phyloP scores from a whole-genome alignment of 2,888 invertebrate species.

The Cataglyphis rosenhaueri region DNA sequence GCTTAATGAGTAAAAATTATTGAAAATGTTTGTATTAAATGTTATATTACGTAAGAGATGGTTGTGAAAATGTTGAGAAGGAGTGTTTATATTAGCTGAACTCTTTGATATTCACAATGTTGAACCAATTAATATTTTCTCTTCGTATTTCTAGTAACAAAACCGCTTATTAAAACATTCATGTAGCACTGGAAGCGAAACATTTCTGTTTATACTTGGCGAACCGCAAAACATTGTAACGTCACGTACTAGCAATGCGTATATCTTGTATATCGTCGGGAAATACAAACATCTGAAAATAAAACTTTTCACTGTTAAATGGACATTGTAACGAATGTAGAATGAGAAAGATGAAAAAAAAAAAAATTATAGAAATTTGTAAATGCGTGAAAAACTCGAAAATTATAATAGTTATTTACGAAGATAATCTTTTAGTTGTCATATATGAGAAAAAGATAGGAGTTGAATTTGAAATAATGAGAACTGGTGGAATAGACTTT shows the following conservation, averaged over 20 bases:
- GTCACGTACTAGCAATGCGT: neutral
- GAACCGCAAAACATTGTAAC: neutral
- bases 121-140: constrained; percentile 15
- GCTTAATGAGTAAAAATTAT: neutral
- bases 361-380: neutral
- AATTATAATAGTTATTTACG: neutral
- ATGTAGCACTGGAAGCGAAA: neutral
- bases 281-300: constrained; percentile 18
- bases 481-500: neutral
- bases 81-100: neutral
- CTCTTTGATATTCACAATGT: neutral
- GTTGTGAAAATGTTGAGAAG: neutral
- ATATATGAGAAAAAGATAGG: neutral
- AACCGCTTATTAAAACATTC: constrained; percentile 32
- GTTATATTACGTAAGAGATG: neutral
- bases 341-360: neutral
- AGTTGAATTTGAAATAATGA: neutral
- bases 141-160: neutral
- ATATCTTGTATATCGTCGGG: constrained; percentile 11
- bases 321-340: neutral
- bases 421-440: neutral
- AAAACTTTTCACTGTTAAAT: neutral
- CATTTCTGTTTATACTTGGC: constrained; percentile 20
- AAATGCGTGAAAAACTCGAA: neutral
- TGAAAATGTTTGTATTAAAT: constrained; percentile 18